phyloP scores from a whole-genome alignment of 1,140 invertebrate species.

The Drosophila tristis region DNA sequence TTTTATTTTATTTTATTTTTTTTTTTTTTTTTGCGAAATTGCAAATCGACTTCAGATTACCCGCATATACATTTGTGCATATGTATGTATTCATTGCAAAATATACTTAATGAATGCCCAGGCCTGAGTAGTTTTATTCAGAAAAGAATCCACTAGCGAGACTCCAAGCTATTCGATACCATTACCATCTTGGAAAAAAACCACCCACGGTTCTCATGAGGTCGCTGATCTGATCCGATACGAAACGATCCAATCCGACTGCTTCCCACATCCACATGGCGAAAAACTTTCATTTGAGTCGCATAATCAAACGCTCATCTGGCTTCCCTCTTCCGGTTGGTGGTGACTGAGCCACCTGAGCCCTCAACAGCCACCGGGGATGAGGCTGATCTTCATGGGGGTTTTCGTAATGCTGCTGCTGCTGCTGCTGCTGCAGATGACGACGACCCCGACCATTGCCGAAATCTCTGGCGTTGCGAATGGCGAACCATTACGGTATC shows the following conservation, averaged over 20 bases:
- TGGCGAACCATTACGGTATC: no score
- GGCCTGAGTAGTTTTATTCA: conserved; percentile 23
- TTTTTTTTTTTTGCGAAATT: no score
- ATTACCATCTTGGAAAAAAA: neutral
- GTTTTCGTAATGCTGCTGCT: neutral
- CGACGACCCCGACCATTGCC: conserved; percentile 8
- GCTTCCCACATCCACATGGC: conserved; percentile 31
- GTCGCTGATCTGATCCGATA: neutral
- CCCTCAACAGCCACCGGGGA: neutral
- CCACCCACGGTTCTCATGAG: conserved; percentile 29
- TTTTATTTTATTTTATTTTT: conserved; percentile 13
- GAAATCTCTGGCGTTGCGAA: conserved; percentile 9
- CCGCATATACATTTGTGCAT: neutral
- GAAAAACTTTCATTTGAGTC: conserved; percentile 25
- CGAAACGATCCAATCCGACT: neutral
- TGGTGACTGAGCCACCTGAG: conserved; percentile 6
- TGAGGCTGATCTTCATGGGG: conserved; percentile 4
- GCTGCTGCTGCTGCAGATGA: neutral
- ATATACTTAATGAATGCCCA: conserved; percentile 26
- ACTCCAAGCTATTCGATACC: neutral
- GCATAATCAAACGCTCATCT: conserved; percentile 2
- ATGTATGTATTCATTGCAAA: neutral
- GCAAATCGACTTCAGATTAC: no score
- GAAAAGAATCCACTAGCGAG: neutral
- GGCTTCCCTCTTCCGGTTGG: neutral